These are phyloP conservation scores for Crotalus viridis DNA, from an alignment of 2,113 vertebrate species.

Conservation along the genomic window DNA sequence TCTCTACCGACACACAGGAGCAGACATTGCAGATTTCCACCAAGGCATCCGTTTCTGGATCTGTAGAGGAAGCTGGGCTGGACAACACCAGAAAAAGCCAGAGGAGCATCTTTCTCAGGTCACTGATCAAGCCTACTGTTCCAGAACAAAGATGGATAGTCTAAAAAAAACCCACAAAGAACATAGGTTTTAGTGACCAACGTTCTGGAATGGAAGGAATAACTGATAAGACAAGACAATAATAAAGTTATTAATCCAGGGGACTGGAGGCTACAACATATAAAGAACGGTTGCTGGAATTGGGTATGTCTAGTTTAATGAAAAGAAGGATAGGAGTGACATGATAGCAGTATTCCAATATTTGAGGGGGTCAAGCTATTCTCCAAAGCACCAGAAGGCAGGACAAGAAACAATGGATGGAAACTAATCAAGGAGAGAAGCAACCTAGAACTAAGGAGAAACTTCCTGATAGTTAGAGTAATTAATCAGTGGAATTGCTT, in stretches of 20 bases:
- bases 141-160: constrained; percentile 76
- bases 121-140: constrained; percentile 79
- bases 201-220: constrained; percentile 19
- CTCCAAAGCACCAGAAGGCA: neutral
- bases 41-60: constrained; percentile 84
- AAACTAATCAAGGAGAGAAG: neutral
- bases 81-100: constrained; percentile 91
- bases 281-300: neutral
- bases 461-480: too few species aligned
- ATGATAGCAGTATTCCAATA: neutral
- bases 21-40: constrained; percentile 96
- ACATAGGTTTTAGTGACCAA: constrained; percentile 59
- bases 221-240: too few species aligned
- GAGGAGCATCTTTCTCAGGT: constrained; percentile 98
- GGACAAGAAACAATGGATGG: neutral
- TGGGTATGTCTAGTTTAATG: neutral
- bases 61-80: constrained; percentile 80
- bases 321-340: neutral
- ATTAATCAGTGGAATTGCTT: too few species aligned
- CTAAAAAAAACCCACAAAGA: constrained; percentile 70
- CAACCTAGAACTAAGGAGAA: neutral
- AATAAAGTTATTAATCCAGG: constrained; percentile 26
- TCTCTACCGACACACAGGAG: constrained; percentile 96
- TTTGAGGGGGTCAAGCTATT: neutral
- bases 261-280: neutral